Percentiles rank a stretch among this genome's conserved stretches.
Evolutionary conservation across 2,797 vertebrate species (phyloP).

Genomic region (Pseudomugil tenellus): DNA sequence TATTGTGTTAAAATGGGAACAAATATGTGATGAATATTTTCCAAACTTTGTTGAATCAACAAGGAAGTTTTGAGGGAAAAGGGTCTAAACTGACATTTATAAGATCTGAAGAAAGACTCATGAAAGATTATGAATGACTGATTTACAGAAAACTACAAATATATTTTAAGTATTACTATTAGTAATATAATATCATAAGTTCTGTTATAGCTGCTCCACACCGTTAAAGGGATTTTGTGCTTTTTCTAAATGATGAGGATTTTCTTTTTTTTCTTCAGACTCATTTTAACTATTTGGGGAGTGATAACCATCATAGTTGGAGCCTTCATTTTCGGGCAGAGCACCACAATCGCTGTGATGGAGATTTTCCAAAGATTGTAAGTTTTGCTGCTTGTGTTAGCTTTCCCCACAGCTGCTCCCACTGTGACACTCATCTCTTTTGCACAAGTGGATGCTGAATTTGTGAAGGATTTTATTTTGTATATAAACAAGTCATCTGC

Average conservation of each 20-base stretch:
- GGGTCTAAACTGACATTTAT: background rate
- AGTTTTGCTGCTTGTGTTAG: slow-evolving; percentile 8
- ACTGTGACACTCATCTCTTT: slow-evolving; percentile 22
- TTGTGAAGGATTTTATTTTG: slow-evolving; percentile 38
- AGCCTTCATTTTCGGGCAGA: slow-evolving; percentile 92
- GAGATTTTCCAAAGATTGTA: slow-evolving; percentile 80
- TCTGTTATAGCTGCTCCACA: too few species aligned
- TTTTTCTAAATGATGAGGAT: background rate
- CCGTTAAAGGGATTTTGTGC: background rate
- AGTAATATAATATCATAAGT: too few species aligned
- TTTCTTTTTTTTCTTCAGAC: slow-evolving; percentile 72
- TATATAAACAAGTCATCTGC: too few species aligned
- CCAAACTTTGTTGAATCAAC: background rate
- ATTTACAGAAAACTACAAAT: background rate
- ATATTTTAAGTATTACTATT: background rate
- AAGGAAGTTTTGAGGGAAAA: background rate
- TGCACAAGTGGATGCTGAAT: slow-evolving; percentile 29
- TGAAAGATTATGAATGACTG: background rate
- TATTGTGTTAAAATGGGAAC: background rate
- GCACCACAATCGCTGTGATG: slow-evolving; percentile 85
- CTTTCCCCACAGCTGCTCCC: slow-evolving; percentile 19
- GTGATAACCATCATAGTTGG: slow-evolving; percentile 84
- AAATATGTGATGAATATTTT: background rate
- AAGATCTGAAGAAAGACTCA: background rate
- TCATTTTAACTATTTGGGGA: slow-evolving; percentile 86